Evolutionary conservation across 2,888 invertebrate genomes (phyloP), one percentile per base, ranked within the genome.

Genomic region (Gastracanthus pulcherrimus): DNA sequence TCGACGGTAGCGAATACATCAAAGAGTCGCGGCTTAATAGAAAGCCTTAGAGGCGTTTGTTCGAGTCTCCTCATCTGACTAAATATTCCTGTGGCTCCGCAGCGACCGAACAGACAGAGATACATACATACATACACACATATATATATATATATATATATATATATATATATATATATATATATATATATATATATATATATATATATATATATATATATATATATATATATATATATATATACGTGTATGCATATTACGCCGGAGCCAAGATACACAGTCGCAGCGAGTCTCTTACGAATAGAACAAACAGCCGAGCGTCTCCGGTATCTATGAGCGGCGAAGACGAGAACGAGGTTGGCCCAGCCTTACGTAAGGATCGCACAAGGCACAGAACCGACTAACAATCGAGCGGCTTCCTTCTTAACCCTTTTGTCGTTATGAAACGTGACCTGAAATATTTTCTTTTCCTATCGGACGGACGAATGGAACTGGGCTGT

Each of bases 31-130:
- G 88, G 89, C 92, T 94, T 90, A 93, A 94, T 93, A 93, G 92
- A 93, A 93, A 93, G 93, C 93, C 93, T 93, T 91, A 92, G 91
- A 93, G 93, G 93, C 92, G 92, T 93, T 93, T 93, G 93, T 93
- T 93, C 92, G 93, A 92, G 92, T 91, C 89, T 92, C 86, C 93
- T 91, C 90, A 89, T 90, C 89, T 90, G 90, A 90, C 91, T 91
- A 91, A 91, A 91, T 91, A 90, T 91, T 91, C 90, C 87, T 88
- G 76, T 16, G 7, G 86, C 41, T 6, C 6, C 60, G 3, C 64
- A n/a, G 29, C 34, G n/a, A 11, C 41, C 41, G 84, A 82, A 76
- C 87, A 86, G n/a, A n/a, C n/a, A n/a, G n/a, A n/a, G n/a, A n/a
- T n/a, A n/a, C n/a, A n/a, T n/a, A n/a, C n/a, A n/a, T n/a, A n/a